A percentile compares a stretch with the other conserved stretches of the same genome.
Evolutionary conservation across 2,113 vertebrate species (phyloP).

Genomic region (Actenoides lindsayi): DNA sequence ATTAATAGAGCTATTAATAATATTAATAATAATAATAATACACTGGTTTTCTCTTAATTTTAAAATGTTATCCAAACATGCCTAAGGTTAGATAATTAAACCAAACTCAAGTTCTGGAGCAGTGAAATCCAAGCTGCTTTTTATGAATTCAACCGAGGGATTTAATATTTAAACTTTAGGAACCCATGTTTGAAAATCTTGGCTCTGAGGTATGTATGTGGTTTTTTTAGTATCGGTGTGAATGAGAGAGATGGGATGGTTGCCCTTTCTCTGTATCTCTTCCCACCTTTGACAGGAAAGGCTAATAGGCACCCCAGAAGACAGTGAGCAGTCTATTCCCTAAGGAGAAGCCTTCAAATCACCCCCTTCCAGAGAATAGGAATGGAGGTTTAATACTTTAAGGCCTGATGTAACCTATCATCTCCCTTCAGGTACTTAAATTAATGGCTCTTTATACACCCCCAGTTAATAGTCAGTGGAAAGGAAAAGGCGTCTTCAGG

Average conservation of each 20-base stretch:
- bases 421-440: neutral
- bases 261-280: neutral
- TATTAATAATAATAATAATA: neutral
- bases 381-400: neutral
- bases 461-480: neutral
- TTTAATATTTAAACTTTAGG: neutral
- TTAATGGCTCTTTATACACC: neutral
- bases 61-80: neutral
- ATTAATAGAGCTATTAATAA: neutral
- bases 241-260: neutral
- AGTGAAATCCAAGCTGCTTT: neutral
- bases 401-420: neutral
- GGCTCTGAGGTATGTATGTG: rapidly evolving
- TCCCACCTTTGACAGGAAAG: neutral
- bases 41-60: neutral
- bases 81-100: neutral
- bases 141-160: neutral
- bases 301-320: neutral
- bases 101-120: neutral
- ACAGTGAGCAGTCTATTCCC: neutral
- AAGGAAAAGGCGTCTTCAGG: neutral
- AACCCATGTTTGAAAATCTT: neutral
- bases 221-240: neutral
- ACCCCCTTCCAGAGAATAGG: neutral
- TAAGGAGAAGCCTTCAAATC: neutral